These are phyloP conservation scores for Rhynchotus rufescens DNA, from an alignment of 2,797 vertebrate species.

Conservation along the genomic window DNA sequence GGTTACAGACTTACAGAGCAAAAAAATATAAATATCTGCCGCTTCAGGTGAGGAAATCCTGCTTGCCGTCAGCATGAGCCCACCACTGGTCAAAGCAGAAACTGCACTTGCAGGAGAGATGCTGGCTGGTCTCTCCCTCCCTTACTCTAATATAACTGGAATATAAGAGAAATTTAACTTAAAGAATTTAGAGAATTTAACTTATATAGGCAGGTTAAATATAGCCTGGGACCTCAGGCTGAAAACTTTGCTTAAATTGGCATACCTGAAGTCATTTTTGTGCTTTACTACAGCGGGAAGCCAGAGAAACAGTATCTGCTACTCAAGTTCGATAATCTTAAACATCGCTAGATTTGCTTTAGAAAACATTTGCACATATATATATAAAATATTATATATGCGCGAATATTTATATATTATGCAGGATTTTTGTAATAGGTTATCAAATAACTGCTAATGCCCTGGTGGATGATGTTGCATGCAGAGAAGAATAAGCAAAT, in stretches of 20 bases:
- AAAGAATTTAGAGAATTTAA: neutral
- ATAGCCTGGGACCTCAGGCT: neutral
- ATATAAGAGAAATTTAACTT: neutral
- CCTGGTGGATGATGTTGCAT: rapidly evolving
- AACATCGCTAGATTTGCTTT: neutral
- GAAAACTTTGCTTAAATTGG: neutral
- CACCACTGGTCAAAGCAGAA: neutral
- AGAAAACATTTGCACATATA: neutral
- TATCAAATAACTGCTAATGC: neutral
- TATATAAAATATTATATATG: too few relatives aligned
- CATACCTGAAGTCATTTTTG: neutral
- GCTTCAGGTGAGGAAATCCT: neutral
- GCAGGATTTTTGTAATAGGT: neutral
- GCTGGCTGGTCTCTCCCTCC: neutral
- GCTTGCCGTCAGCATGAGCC: neutral
- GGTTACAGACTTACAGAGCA: neutral
- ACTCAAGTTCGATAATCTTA: neutral
- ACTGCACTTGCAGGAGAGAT: neutral
- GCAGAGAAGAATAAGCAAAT: neutral
- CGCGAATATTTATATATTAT: neutral
- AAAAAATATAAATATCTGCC: conserved; percentile 16
- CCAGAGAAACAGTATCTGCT: neutral
- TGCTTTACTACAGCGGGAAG: neutral
- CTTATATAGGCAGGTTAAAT: neutral
- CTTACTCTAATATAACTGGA: neutral